These are phyloP conservation scores for Dione juno DNA, from an alignment of 2,888 invertebrate genomes.

Conservation along the genomic window DNA sequence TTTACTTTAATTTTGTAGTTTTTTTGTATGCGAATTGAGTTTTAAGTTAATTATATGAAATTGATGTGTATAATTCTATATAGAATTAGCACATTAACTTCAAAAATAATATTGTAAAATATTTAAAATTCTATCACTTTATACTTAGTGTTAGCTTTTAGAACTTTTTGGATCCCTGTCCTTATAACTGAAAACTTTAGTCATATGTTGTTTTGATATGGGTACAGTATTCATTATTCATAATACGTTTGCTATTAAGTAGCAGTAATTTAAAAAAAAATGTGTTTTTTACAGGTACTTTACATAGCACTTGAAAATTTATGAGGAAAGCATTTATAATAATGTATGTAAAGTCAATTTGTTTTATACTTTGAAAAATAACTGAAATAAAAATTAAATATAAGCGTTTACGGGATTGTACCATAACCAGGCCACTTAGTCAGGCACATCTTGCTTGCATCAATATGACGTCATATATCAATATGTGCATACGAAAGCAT, in stretches of 20 bases:
- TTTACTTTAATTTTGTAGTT: too few species aligned
- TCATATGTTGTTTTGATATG: slow-evolving; percentile 2
- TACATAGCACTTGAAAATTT: too few species aligned
- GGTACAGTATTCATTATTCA: background rate
- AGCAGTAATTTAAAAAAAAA: too few species aligned
- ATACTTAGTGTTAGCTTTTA: background rate
- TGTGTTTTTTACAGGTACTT: too few species aligned
- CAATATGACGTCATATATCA: background rate
- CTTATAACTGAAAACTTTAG: slow-evolving; percentile 7
- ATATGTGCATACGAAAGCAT: background rate
- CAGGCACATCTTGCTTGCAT: background rate
- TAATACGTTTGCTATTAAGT: background rate
- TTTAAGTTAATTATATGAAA: background rate
- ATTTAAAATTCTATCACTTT: background rate
- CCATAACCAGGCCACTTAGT: background rate
- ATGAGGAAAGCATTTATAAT: too few species aligned
- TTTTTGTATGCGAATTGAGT: too few species aligned
- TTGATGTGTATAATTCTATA: background rate
- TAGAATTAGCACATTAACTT: background rate
- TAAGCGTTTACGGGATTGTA: background rate
- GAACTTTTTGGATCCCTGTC: slow-evolving; percentile 11
- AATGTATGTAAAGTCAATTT: background rate
- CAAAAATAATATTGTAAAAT: background rate
- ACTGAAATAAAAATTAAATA: background rate
- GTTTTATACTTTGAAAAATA: background rate